A percentile compares a stretch with the other conserved stretches of the same genome.
These are phyloP conservation scores for Enhydra lutris DNA, from an alignment of 2,113 vertebrate species.

Conservation along the genomic window DNA sequence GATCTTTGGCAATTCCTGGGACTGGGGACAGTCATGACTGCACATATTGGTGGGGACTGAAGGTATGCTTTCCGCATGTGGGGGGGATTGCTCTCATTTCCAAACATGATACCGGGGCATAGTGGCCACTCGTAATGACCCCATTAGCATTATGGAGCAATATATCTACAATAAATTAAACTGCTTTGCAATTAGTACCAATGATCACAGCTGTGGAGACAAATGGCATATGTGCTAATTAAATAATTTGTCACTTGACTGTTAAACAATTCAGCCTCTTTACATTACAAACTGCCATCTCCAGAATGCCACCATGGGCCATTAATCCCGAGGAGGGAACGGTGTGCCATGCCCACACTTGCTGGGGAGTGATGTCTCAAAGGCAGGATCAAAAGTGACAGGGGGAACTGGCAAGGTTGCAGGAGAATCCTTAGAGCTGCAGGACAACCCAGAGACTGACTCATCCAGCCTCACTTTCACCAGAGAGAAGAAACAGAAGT, in stretches of 20 bases:
- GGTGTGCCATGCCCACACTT: slow-evolving; percentile 52
- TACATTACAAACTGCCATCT: slow-evolving; percentile 74
- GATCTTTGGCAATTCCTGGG: neutral
- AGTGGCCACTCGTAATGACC: slow-evolving; percentile 79
- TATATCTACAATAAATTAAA: slow-evolving; percentile 83
- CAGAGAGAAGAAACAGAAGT: neutral
- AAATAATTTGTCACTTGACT: slow-evolving; percentile 90
- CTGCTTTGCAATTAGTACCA: slow-evolving; percentile 83
- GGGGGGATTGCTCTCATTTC: slow-evolving; percentile 68
- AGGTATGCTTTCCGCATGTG: neutral
- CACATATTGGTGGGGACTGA: fast-evolving
- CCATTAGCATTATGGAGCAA: slow-evolving; percentile 79
- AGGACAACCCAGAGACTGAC: neutral
- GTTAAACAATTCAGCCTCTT: slow-evolving; percentile 85
- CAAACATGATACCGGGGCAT: slow-evolving; percentile 62
- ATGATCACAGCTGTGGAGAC: slow-evolving; percentile 85
- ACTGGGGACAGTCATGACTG: neutral
- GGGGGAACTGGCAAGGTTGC: neutral
- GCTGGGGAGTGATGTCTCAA: slow-evolving; percentile 31
- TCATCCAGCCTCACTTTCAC: neutral
- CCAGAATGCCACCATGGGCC: slow-evolving; percentile 73
- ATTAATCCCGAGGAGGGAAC: slow-evolving; percentile 72
- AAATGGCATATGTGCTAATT: slow-evolving; percentile 88
- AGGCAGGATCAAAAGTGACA: neutral
- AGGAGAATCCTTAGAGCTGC: neutral